These are phyloP conservation scores for Galerucella calmariensis DNA, from an alignment of 2,888 invertebrate genomes.

Conservation along the genomic window DNA sequence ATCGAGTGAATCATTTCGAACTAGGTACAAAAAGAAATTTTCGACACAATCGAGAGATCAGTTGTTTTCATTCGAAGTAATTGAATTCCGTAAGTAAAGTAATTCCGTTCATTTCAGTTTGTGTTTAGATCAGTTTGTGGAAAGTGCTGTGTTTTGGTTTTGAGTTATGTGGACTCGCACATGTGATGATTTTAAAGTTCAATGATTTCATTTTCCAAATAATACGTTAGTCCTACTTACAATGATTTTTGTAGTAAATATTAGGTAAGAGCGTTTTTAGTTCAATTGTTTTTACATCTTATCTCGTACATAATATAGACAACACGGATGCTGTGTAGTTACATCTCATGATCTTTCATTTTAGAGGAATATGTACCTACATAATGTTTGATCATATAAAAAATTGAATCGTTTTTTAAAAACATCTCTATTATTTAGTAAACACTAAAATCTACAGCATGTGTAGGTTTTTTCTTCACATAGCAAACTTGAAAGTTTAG, in stretches of 20 bases:
- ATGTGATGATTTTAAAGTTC: conserved; percentile 54
- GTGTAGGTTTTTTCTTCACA: neutral
- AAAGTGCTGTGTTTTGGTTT: conserved; percentile 46
- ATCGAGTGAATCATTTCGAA: neutral
- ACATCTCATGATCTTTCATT: conserved; percentile 24
- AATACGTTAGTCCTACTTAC: conserved; percentile 45
- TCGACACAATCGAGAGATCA: conserved; percentile 19
- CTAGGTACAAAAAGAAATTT: neutral
- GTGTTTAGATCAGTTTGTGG: conserved; percentile 49
- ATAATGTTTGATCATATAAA: neutral
- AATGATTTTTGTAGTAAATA: conserved; percentile 54
- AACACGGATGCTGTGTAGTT: conserved; percentile 28
- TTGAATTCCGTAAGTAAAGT: conserved; percentile 15
- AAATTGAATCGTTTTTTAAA: neutral
- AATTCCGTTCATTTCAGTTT: conserved; percentile 42
- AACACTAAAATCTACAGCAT: neutral
- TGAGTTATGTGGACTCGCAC: conserved; percentile 53
- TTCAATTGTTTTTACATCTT: conserved; percentile 5
- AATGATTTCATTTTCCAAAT: conserved; percentile 48
- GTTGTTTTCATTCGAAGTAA: conserved; percentile 23
- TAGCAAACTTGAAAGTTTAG: neutral
- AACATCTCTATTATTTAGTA: neutral
- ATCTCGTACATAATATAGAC: conserved; percentile 5
- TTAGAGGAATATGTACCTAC: conserved; percentile 3
- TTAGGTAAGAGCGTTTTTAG: conserved; percentile 48